These are phyloP conservation scores for Drosophila melanosoma DNA, from an alignment of 2,888 invertebrate genomes.

Conservation along the genomic window DNA sequence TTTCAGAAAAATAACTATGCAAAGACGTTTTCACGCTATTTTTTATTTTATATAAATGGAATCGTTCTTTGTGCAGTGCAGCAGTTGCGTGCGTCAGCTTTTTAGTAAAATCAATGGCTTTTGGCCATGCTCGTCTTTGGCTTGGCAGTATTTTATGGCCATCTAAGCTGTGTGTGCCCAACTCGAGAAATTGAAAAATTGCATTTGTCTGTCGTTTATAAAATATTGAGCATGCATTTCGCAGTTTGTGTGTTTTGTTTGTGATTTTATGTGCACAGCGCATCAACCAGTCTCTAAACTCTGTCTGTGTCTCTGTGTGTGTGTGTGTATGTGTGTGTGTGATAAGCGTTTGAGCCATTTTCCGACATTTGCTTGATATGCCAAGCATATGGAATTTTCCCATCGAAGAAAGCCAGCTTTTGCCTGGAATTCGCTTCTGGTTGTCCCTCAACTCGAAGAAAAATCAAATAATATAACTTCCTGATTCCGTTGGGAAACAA, in stretches of 20 bases:
- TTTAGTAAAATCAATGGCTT: constrained; percentile 17
- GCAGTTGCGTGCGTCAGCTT: constrained; percentile 46
- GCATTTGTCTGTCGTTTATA: constrained; percentile 72
- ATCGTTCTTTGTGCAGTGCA: not conserved
- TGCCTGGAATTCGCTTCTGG: constrained; percentile 42
- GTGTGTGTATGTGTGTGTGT: constrained; percentile 16
- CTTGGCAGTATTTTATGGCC: constrained; percentile 61
- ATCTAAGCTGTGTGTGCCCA: constrained; percentile 64
- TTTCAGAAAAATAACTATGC: constrained; percentile 40
- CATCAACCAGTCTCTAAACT: not conserved
- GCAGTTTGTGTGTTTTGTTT: constrained; percentile 14
- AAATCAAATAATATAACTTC: not conserved
- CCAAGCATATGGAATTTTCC: constrained; percentile 13
- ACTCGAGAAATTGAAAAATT: constrained; percentile 73
- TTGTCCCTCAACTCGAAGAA: constrained; percentile 29
- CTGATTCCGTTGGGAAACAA: constrained; percentile 49
- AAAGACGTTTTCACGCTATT: constrained; percentile 23
- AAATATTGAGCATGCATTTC: constrained; percentile 64
- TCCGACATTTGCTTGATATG: constrained; percentile 44
- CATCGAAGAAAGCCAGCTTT: constrained; percentile 5
- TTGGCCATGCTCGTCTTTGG: constrained; percentile 18
- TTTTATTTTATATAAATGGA: not conserved
- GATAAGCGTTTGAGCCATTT: constrained; percentile 69
- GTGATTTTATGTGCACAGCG: constrained; percentile 9
- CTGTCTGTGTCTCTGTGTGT: not conserved